Percentiles rank a stretch among this genome's conserved stretches.
These are phyloP conservation scores for Pogonus chalceus DNA, from an alignment of 1,140 invertebrate genomes.

Conservation along the genomic window DNA sequence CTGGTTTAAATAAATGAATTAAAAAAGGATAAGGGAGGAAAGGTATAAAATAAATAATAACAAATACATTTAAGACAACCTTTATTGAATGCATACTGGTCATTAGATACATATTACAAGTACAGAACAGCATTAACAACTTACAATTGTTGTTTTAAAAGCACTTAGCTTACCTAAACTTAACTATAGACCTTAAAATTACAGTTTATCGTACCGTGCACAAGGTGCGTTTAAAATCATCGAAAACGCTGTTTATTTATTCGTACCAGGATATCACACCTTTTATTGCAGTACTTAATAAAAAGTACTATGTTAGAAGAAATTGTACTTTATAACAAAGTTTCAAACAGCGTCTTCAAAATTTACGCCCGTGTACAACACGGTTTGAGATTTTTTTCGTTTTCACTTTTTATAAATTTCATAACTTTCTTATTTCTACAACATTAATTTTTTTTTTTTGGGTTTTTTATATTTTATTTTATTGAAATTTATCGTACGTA, in stretches of 20 bases:
- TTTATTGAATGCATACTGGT: conserved; percentile 26
- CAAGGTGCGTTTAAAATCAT: not conserved
- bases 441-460: not conserved
- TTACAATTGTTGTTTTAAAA: conserved; percentile 15
- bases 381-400: conserved; percentile 5
- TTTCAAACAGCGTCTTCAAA: not conserved
- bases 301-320: not conserved
- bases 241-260: not conserved
- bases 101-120: conserved; percentile 12
- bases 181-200: conserved; percentile 9
- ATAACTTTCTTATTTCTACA: conserved; percentile 3
- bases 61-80: conserved; percentile 19
- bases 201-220: conserved; percentile 5
- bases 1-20: no score
- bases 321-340: not conserved
- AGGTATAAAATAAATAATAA: not conserved
- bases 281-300: conserved; percentile 3
- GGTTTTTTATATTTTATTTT: conserved; percentile 3
- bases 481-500: conserved; percentile 5
- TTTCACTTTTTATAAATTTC: conserved; percentile 3
- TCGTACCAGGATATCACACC: conserved; percentile 6
- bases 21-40: no score
- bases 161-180: conserved; percentile 18
- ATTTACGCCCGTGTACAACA: not conserved
- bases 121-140: conserved; percentile 9